Percentiles rank a stretch among this genome's conserved stretches.
phyloP scores from a whole-genome alignment of 2,113 vertebrate species.

The Neomonachus schauinslandi region DNA sequence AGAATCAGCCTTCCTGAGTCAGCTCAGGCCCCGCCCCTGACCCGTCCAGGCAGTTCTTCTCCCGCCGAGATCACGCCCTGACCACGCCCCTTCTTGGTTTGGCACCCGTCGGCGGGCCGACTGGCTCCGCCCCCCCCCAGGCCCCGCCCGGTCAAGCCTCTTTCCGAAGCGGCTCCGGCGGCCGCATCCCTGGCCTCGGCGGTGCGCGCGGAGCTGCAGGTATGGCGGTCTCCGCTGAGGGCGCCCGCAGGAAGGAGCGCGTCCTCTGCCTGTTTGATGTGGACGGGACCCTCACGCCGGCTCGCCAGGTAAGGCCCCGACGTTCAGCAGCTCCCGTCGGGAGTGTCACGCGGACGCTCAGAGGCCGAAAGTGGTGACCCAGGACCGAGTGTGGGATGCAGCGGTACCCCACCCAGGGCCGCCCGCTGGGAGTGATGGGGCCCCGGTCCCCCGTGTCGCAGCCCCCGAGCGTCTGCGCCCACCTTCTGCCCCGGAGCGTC shows the following conservation, averaged over 20 bases:
- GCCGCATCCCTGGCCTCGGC: not conserved
- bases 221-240: conserved; percentile 77
- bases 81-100: not conserved
- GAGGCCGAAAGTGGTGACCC: not conserved
- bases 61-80: rapidly evolving
- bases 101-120: rapidly evolving
- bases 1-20: not conserved
- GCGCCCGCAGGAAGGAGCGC: conserved; percentile 74
- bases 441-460: not conserved
- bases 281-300: conserved; percentile 95
- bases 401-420: not conserved
- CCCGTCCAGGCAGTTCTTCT: not conserved
- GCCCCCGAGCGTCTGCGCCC: not conserved
- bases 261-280: conserved; percentile 97
- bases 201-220: conserved; percentile 8
- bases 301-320: conserved; percentile 90
- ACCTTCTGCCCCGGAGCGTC: not conserved
- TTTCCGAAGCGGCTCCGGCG: rapidly evolving
- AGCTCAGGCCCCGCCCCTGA: not conserved
- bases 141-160: not conserved
- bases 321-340: not conserved
- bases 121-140: not conserved
- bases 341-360: not conserved
- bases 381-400: not conserved
- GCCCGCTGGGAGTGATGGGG: not conserved